A percentile compares a stretch with the other conserved stretches of the same genome.
Evolutionary conservation across 1,140 invertebrate genomes (phyloP).

Genomic region (Drosophila obscura): DNA sequence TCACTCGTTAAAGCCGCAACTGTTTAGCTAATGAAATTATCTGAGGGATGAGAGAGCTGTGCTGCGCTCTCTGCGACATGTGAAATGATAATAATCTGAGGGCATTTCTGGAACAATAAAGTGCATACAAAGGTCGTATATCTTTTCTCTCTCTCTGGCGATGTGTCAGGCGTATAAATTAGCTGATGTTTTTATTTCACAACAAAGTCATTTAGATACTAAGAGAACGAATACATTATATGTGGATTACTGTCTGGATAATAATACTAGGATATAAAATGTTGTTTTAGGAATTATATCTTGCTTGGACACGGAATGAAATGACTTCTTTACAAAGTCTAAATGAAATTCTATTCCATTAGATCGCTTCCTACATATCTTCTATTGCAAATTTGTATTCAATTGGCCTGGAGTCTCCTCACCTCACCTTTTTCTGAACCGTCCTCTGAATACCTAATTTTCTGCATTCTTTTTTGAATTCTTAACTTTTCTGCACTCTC

Average conservation of each 20-base stretch:
- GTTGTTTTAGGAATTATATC: background rate
- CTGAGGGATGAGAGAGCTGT: slow-evolving; percentile 7
- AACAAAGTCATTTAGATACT: slow-evolving; percentile 16
- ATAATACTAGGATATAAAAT: background rate
- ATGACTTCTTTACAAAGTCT: background rate
- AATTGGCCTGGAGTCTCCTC: too few relatives aligned
- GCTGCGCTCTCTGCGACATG: slow-evolving; percentile 13
- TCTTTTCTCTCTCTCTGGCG: slow-evolving; percentile 2
- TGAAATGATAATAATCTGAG: slow-evolving; percentile 42
- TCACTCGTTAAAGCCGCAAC: slow-evolving; percentile 27
- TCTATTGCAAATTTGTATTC: too few relatives aligned
- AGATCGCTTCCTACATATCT: too few relatives aligned
- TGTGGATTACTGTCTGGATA: background rate
- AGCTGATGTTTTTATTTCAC: slow-evolving; percentile 21
- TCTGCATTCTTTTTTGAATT: slow-evolving; percentile 14
- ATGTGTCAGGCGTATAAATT: slow-evolving; percentile 28
- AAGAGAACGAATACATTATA: background rate
- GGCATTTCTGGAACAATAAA: slow-evolving; percentile 32
- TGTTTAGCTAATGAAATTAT: slow-evolving; percentile 24
- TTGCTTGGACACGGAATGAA: background rate
- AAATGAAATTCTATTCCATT: too few relatives aligned
- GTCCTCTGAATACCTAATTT: background rate
- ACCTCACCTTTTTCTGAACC: too few relatives aligned
- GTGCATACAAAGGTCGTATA: slow-evolving; percentile 12
- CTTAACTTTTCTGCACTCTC: too few relatives aligned